Conservation (phyloP, 2,113 vertebrate genomes). For the Scortum barcoo region DNA sequence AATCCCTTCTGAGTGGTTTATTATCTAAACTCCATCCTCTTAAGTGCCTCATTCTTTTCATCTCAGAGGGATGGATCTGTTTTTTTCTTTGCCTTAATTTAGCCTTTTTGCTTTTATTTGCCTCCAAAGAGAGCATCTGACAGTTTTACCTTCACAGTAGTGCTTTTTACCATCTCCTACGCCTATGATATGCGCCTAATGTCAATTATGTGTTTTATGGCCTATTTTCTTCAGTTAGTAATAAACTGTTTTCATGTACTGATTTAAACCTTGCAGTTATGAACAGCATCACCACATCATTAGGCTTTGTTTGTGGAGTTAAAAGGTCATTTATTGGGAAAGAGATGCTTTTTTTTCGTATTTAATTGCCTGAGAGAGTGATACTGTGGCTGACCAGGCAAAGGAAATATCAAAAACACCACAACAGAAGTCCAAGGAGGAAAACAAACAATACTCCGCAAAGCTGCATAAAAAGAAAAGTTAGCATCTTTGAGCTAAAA, state of each 20-base stretch:
- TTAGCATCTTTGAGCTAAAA: slow-evolving; percentile 35
- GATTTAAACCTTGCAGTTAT: neutral
- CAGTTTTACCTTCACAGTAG: neutral
- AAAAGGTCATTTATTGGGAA: neutral
- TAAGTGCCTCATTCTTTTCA: neutral
- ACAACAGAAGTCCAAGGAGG: neutral
- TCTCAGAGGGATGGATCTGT: neutral
- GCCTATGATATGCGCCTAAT: neutral
- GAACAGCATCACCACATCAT: neutral
- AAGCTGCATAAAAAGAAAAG: neutral
- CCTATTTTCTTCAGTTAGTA: neutral
- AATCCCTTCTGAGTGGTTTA: neutral
- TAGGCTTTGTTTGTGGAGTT: neutral
- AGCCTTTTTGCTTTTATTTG: neutral
- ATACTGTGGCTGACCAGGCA: neutral
- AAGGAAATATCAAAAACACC: neutral
- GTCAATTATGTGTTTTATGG: neutral
- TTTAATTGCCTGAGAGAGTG: neutral
- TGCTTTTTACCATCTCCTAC: neutral
- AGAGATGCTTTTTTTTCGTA: neutral
- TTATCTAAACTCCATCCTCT: neutral
- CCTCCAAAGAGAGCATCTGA: neutral
- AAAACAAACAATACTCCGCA: slow-evolving; percentile 2
- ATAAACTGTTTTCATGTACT: neutral
- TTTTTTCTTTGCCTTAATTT: neutral